Conservation (phyloP, 92 coral and sea anemone genomes). For the Scolanthus callimorphus region DNA sequence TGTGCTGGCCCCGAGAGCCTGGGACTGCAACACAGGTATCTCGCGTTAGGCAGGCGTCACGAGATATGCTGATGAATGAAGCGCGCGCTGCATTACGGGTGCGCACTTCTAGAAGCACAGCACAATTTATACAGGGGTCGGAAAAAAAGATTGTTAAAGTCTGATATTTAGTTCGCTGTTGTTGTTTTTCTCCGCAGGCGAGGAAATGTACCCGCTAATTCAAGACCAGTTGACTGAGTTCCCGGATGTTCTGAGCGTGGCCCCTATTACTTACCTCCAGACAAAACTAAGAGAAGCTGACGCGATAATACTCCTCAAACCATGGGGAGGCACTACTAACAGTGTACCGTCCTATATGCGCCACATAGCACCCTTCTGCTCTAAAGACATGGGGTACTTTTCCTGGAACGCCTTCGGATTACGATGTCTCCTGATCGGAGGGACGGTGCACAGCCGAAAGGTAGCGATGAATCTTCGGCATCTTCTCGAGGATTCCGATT, state of each 20-base stretch:
- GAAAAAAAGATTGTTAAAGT: no score
- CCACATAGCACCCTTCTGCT: background rate
- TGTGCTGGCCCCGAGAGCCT: no score
- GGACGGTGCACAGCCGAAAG: conserved; percentile 41
- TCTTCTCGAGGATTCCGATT: conserved; percentile 44
- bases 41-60: no score
- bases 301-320: conserved; percentile 7
- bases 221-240: no score
- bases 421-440: conserved; percentile 35
- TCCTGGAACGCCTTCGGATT: conserved; percentile 38
- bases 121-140: background rate
- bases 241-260: no score
- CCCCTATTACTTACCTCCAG: no score
- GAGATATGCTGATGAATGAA: no score
- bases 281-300: conserved; percentile 2
- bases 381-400: conserved; percentile 5
- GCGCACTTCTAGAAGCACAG: no score
- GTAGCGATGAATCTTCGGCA: conserved; percentile 44
- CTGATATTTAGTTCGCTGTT: no score
- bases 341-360: conserved; percentile 8
- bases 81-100: no score
- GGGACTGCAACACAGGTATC: no score
- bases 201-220: no score
- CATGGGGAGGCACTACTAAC: background rate
- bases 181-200: background rate